Evolutionary conservation across 2,113 vertebrate genomes (phyloP).

Genomic region (Regulus satrapa): DNA sequence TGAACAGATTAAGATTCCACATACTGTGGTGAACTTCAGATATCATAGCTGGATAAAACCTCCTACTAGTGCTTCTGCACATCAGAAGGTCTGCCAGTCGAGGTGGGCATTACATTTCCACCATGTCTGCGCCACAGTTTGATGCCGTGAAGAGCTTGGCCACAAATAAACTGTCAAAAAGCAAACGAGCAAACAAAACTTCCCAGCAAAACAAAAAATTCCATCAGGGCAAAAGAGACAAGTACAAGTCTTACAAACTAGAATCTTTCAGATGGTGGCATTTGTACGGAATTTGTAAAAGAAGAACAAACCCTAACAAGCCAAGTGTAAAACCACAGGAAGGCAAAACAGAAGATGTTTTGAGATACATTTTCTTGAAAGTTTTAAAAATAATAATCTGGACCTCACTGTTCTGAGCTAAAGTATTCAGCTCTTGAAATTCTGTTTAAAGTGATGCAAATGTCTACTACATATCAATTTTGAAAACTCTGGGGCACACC

Average conservation of each 20-base stretch:
- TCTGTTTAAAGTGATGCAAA: not conserved
- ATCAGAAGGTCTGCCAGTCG: fast-evolving
- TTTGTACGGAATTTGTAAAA: not conserved
- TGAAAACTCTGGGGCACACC: not conserved
- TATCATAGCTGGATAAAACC: not conserved
- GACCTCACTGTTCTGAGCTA: not conserved
- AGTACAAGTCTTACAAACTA: not conserved
- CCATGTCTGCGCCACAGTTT: not conserved
- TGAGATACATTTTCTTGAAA: not conserved
- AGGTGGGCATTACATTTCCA: not conserved
- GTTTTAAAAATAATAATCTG: not conserved
- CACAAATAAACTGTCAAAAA: not conserved
- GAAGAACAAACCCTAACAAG: not conserved
- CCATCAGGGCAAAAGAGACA: not conserved
- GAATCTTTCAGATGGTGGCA: not conserved
- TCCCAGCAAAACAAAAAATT: not conserved
- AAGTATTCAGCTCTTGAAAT: not conserved
- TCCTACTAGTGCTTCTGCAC: not conserved
- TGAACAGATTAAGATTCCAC: not conserved
- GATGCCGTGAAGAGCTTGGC: not conserved
- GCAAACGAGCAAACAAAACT: not conserved
- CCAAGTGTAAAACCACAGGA: not conserved
- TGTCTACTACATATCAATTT: not conserved
- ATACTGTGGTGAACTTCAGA: not conserved
- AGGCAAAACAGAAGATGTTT: not conserved